A percentile compares a stretch with the other conserved stretches of the same genome.
These are phyloP conservation scores for Terrapene triunguis DNA, from an alignment of 2,113 vertebrate genomes.

Conservation along the genomic window DNA sequence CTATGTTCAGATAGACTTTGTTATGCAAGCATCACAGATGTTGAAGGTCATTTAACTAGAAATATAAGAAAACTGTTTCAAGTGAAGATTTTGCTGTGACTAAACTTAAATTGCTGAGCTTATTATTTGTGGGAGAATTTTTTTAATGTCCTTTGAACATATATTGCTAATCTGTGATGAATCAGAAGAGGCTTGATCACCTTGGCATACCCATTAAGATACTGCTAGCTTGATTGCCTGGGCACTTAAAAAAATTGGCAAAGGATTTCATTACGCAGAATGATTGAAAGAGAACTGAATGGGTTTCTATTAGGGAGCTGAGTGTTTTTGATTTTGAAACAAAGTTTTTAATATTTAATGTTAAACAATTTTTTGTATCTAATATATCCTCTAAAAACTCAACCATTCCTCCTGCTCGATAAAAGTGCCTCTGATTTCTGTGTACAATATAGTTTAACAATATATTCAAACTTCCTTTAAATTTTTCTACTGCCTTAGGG, in stretches of 20 bases:
- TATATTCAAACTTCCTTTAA: background rate
- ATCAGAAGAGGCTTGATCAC: slow-evolving; percentile 21
- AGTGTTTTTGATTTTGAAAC: background rate
- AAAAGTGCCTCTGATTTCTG: background rate
- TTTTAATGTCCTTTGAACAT: slow-evolving; percentile 21
- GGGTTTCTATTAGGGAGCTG: background rate
- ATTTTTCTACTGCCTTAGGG: background rate
- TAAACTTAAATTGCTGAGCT: slow-evolving; percentile 35
- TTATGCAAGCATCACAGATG: background rate
- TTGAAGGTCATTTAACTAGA: slow-evolving; percentile 34
- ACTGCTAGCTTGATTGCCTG: background rate
- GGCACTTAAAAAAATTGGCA: background rate
- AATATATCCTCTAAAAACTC: background rate
- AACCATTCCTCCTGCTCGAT: background rate
- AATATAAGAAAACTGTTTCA: slow-evolving; percentile 17
- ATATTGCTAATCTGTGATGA: slow-evolving; percentile 18
- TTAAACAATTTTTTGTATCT: background rate
- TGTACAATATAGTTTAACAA: background rate
- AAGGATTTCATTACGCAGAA: background rate
- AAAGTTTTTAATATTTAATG: background rate
- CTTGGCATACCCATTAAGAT: background rate
- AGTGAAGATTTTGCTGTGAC: background rate
- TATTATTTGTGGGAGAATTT: slow-evolving; percentile 18
- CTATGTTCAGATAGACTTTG: background rate
- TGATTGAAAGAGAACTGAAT: background rate